phyloP scores from a whole-genome alignment of 2,113 vertebrate species.

The Paradisaea rubra region DNA sequence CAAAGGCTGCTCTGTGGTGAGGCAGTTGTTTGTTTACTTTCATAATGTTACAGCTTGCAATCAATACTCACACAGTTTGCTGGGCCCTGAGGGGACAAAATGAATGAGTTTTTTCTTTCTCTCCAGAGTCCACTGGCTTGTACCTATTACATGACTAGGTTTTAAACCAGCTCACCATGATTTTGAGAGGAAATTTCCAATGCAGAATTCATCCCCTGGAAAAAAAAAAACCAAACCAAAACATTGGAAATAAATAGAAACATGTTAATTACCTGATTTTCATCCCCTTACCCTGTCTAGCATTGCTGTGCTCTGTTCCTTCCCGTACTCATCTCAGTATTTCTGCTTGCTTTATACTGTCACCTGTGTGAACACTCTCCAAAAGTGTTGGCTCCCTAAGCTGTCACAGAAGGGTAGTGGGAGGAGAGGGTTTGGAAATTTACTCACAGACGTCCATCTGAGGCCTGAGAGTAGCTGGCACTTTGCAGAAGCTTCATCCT shows the following conservation, averaged over 20 bases:
- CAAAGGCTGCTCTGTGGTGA: not conserved
- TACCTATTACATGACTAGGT: not conserved
- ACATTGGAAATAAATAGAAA: not conserved
- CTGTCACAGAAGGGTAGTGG: not conserved
- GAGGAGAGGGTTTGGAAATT: not conserved
- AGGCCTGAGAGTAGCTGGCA: not conserved
- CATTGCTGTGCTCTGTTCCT: not conserved
- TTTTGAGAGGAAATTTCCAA: not conserved
- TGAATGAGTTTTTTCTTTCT: not conserved
- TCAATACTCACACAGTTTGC: not conserved
- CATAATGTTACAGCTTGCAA: not conserved
- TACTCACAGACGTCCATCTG: not conserved
- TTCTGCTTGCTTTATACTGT: not conserved
- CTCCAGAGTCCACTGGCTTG: not conserved
- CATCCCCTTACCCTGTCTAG: not conserved
- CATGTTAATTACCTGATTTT: not conserved
- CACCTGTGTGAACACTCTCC: not conserved
- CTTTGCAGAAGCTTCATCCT: not conserved
- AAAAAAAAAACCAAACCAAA: not conserved
- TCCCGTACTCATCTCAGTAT: accelerated
- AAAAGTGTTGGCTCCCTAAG: not conserved
- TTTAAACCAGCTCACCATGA: not conserved
- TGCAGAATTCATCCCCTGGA: not conserved
- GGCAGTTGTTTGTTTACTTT: not conserved
- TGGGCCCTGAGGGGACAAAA: not conserved